Base-by-base conservation (phyloP, 2,113 vertebrate genomes). In the Platysteira castanea region DNA sequence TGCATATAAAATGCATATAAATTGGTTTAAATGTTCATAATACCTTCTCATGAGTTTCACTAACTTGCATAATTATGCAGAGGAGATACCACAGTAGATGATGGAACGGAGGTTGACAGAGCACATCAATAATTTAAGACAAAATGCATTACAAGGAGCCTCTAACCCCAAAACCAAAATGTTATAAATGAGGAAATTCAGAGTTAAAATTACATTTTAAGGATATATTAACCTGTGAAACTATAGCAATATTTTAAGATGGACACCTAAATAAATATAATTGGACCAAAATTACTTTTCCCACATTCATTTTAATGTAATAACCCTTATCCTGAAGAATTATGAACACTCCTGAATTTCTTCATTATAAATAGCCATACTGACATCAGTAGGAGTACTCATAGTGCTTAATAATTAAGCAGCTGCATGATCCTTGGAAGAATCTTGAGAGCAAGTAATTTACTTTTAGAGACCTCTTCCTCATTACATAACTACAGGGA, bases 61-160 rank as follows among this genome's bases (percentile, higher is more conserved):
- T 96, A 93, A 28, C 44, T 87, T 87, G 52, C 60, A 56, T 82
- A 93, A 91, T 91, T 64, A 84, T 78, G 56, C 28, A 89, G 64
- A 57, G 1, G 4, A 89, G 42, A 84, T 82, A 75, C 10, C 41
- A 71, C n/a, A 61, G 49, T 47, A 91, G 65, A 82, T 64, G 69
- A 68, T 33, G 30, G 46, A 85, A 90, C 70, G 50, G 44, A 88
- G 10, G 37, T 7, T 77, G 82, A 56, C 67, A 61, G 42, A 65
- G 18, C 2, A 49, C 10, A 64, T 88, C 57, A 86, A 83, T 90
- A 83, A 85, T 91, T 85, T 64, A 94, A 85, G 49, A 80, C 15
- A 90, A 94, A 94, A 80, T 65, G 22, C 53, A 27, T 90, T 82
- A 85, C 15, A 85, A 56, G 22, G 18, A 85, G 2, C 28, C 15